phyloP scores from a whole-genome alignment of 2,888 invertebrate genomes.

The Vesta saturnalis region DNA sequence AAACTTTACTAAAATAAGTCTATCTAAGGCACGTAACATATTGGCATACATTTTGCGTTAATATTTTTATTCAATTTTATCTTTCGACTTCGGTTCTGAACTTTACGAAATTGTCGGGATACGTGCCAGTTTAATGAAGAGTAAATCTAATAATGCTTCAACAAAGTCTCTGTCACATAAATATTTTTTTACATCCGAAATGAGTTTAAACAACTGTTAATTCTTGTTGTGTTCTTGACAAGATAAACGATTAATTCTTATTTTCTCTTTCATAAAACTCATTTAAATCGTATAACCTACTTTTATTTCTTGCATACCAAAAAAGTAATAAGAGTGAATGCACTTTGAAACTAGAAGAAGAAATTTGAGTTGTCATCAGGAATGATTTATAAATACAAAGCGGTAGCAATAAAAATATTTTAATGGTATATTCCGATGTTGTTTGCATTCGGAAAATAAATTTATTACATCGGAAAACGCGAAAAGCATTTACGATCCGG shows the following conservation, averaged over 20 bases:
- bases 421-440: slow-evolving; percentile 45
- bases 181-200: no score
- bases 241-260: not conserved
- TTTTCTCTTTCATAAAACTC: not conserved
- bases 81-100: no score
- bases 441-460: slow-evolving; percentile 46
- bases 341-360: slow-evolving; percentile 25
- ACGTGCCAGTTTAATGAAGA: no score
- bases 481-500: slow-evolving; percentile 37
- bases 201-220: no score
- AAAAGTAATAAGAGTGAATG: slow-evolving; percentile 6
- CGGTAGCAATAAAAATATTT: slow-evolving; percentile 46
- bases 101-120: no score
- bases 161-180: no score
- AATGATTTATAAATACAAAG: slow-evolving; percentile 46
- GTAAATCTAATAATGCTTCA: no score
- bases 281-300: not conserved
- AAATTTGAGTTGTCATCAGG: slow-evolving; percentile 40
- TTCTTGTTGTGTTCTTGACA: no score
- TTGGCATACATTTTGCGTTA: no score
- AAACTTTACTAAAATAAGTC: no score
- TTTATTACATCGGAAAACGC: slow-evolving; percentile 45
- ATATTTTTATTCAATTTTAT: no score
- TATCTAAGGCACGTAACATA: no score
- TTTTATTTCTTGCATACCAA: not conserved